Percentiles rank a stretch among this genome's conserved stretches.
phyloP scores from a whole-genome alignment of 1,140 invertebrate species.

The Aphis gossypii region DNA sequence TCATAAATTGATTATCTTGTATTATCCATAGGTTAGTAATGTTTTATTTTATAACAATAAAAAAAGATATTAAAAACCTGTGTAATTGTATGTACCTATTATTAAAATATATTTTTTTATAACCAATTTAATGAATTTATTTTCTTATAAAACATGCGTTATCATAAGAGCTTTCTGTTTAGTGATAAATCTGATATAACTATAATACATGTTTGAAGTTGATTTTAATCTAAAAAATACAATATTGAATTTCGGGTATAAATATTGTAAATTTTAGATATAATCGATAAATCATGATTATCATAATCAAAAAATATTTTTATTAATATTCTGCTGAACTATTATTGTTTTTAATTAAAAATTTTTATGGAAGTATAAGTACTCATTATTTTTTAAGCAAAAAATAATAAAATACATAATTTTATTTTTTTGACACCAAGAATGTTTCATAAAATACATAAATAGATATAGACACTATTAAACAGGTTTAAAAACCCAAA shows the following conservation, averaged over 20 bases:
- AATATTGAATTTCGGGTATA: background rate
- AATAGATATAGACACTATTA: background rate
- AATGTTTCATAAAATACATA: too few relatives aligned
- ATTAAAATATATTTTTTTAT: too few relatives aligned
- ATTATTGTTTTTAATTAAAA: background rate
- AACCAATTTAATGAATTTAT: too few relatives aligned
- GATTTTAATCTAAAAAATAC: background rate
- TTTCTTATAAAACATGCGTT: too few relatives aligned
- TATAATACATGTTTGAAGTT: background rate
- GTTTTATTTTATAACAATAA: too few relatives aligned
- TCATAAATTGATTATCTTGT: too few relatives aligned
- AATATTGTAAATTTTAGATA: too few relatives aligned
- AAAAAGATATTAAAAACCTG: too few relatives aligned
- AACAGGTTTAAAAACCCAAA: background rate
- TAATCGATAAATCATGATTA: background rate
- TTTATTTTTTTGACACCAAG: too few relatives aligned
- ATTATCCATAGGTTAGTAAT: too few relatives aligned
- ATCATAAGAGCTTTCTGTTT: background rate
- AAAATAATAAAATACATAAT: background rate
- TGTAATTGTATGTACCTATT: too few relatives aligned
- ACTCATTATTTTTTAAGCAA: background rate
- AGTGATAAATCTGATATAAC: background rate
- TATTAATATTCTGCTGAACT: background rate
- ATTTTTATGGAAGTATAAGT: too few relatives aligned
- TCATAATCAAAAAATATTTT: background rate